Conservation (phyloP, 2,113 vertebrate genomes). For the Strix aluco region DNA sequence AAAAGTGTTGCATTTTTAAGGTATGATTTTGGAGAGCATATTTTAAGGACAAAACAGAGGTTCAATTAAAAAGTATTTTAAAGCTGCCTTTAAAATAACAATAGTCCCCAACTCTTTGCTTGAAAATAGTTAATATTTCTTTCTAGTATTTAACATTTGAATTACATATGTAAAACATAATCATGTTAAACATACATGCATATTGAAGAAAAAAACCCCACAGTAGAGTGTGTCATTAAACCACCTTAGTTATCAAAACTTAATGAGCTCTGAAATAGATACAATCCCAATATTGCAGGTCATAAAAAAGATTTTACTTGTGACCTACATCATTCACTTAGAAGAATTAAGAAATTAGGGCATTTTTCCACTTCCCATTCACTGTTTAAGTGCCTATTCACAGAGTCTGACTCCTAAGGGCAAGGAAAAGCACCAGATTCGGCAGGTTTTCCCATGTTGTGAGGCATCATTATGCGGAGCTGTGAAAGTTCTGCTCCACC, state of each 20-base stretch:
- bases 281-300: slow-evolving; percentile 66
- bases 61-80: slow-evolving; percentile 37
- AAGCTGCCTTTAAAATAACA: background rate
- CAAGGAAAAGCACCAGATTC: background rate
- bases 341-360: slow-evolving; percentile 65
- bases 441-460: background rate
- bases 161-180: background rate
- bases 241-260: slow-evolving; percentile 70
- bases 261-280: slow-evolving; percentile 77
- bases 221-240: slow-evolving; percentile 21
- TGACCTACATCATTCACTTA: slow-evolving; percentile 63
- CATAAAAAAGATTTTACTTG: slow-evolving; percentile 70
- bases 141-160: slow-evolving; percentile 23
- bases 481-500: background rate
- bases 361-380: background rate
- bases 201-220: background rate
- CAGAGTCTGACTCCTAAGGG: background rate
- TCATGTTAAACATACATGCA: background rate
- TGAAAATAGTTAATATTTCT: background rate
- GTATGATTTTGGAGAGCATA: slow-evolving; percentile 18
- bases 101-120: background rate
- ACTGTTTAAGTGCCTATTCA: background rate
- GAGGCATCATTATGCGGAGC: background rate
- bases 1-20: slow-evolving; percentile 16
- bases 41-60: slow-evolving; percentile 9